A percentile compares a stretch with the other conserved stretches of the same genome.
Conservation (phyloP, 1,140 invertebrate species). For the Chlorops oryzae region DNA sequence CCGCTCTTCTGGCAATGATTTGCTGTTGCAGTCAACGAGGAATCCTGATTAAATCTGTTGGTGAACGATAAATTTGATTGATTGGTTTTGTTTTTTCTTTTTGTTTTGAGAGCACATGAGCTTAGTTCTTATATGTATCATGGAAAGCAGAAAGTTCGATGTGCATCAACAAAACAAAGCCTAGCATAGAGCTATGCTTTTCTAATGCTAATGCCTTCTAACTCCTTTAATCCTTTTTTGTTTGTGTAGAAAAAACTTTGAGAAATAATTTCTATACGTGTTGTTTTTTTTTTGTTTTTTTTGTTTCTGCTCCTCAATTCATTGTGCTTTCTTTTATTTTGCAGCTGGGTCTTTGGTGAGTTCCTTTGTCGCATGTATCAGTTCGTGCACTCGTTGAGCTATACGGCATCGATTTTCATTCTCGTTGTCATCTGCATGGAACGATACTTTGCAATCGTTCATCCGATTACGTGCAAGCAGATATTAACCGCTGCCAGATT, state of each 20-base stretch:
- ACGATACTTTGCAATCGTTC: slow-evolving; percentile 73
- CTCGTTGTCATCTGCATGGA: slow-evolving; percentile 76
- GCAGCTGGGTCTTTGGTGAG: slow-evolving; percentile 70
- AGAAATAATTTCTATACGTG: not conserved
- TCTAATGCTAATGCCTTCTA: not conserved
- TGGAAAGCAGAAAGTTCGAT: no score
- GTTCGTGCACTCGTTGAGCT: slow-evolving; percentile 72
- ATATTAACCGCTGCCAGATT: slow-evolving; percentile 64
- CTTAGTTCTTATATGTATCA: no score
- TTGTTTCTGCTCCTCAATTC: not conserved
- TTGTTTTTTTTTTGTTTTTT: not conserved
- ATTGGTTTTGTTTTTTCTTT: no score
- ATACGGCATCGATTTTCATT: slow-evolving; percentile 76
- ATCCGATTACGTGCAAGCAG: slow-evolving; percentile 73
- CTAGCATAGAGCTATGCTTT: no score
- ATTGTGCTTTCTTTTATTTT: slow-evolving; percentile 27
- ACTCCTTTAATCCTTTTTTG: slow-evolving; percentile 18
- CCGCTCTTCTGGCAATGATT: no score
- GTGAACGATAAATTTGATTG: no score
- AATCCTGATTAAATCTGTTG: no score
- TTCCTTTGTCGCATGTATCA: slow-evolving; percentile 80
- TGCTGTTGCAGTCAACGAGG: no score
- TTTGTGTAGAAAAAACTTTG: not conserved
- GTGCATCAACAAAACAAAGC: no score
- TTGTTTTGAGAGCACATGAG: no score